Base-by-base conservation (phyloP, 2,797 vertebrate species). In the Pipistrellus pygmaeus region DNA sequence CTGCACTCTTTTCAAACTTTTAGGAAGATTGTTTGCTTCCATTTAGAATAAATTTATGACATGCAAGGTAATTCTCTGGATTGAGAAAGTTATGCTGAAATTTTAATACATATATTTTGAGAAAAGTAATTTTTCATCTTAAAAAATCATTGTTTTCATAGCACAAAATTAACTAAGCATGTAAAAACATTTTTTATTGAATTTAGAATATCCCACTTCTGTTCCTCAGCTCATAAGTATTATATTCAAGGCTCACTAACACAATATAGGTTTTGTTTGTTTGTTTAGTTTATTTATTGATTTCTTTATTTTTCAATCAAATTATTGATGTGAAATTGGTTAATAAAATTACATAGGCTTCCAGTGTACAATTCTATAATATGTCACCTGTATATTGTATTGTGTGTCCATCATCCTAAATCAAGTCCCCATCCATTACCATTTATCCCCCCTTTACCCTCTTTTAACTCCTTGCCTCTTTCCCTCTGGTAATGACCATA, bases 141-240 rank as follows among this genome's bases (percentile, higher is more conserved):
- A 57, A 78, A 94, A 38, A 60, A 73, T 8, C 30, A 82, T 88
- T 80, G 18, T 85, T 80, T 91, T 91, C 73, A 75, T 0, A 84
- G 57, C 8, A 64, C 23, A 69, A 57, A 66, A 21, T 62, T 51
- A 38, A 62, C 2, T 41, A 48, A 87, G 9, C 35, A 88, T 46
- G 17, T 55, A 53, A 38, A 78, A 57, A 51, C 44, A 6, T 35
- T 35, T 25, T 85, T 88, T 53, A 35, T 85, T 64, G 8, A 21
- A 18, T 82, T 84, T 53, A 68, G 35, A 76, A 77, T 3, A 90
- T 48, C 71, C 30, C 68, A 44, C 9, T 88, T 14, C 48, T 90
- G n/a, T 46, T 80, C 15, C 53, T 86, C 72, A 44, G 13, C 10
- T 91, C 5, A 25, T 55, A 17, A 53, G 46, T 76, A 32, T 13